Evolutionary conservation across 2,888 invertebrate species (phyloP), one percentile per base, ranked within the genome.

Genomic region (Cerastis rubricosa): DNA sequence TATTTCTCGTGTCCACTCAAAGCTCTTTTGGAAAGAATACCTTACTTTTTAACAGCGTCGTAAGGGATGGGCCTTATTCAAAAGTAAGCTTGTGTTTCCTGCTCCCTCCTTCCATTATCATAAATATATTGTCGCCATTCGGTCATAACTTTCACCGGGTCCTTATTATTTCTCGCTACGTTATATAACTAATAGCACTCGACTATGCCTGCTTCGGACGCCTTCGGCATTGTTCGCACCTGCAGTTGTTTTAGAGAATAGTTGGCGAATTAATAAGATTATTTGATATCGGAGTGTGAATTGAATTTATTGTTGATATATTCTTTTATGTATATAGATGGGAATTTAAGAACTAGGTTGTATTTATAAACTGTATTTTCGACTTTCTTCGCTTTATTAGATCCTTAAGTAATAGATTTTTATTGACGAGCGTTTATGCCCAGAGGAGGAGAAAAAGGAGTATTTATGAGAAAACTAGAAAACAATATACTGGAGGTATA

Each of bases 181-280:
- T 84, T 11, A 61, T 19, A 35, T 61, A 61, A 35, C 29, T 61
- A 81, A 88, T 80, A 84, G 74, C 77, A 74, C 80, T 89, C 77
- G 74, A 83, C 83, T 76, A 80, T 71, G 77, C 45, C 81, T 86
- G 84, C 35, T 63, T 77, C 40, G 71, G 85, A 88, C 80, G 79
- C 71, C 80, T 85, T 81, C 71, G 74, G 71, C 78, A 85, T 86
- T 85, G 81, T 82, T 85, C 80, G 71, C 87, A 88, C 88, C 85
- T 89, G 86, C 67, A 79, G 80, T 78, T 61, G 22, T 51, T 76
- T 68, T 71, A n/a, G 76, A 59, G 66, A 78, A 85, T 80, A 79
- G 70, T 82, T 78, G 67, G 66, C 66, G 86, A 83, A 87, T 85
- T 87, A 87, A 81, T 81, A 73, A 71, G 70, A 77, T 77, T 76